Evolutionary conservation across 2,113 vertebrate genomes (phyloP).

Genomic region (Entomyzon cyanotis): DNA sequence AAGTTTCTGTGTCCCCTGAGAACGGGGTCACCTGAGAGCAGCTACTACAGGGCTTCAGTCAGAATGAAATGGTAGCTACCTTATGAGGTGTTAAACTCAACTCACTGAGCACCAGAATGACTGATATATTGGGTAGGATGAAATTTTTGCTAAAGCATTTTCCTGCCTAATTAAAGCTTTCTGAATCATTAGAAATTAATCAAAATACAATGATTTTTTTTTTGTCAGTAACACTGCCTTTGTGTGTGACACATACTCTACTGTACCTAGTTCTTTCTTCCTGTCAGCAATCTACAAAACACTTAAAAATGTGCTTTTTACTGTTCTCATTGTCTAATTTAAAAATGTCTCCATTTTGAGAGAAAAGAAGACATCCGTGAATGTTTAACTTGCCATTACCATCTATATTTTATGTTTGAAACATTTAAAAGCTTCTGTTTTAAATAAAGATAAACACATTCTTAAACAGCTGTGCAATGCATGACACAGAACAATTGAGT

Average conservation of each 20-base stretch:
- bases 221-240: background rate
- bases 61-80: background rate
- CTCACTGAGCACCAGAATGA: background rate
- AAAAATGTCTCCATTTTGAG: conserved; percentile 21
- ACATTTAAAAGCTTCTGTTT: conserved; percentile 71
- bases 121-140: background rate
- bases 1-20: background rate
- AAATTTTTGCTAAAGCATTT: background rate
- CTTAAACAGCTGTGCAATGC: conserved; percentile 53
- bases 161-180: background rate
- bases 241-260: background rate
- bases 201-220: background rate
- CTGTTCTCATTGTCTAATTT: conserved; percentile 35
- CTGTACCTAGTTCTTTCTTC: background rate
- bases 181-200: background rate
- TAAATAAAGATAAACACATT: conserved; percentile 71
- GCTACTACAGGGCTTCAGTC: background rate
- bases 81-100: background rate
- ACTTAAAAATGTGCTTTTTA: conserved; percentile 13
- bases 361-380: conserved; percentile 11
- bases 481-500: conserved; percentile 71
- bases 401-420: conserved; percentile 60
- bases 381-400: conserved; percentile 48
- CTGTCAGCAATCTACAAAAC: background rate
- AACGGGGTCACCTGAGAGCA: background rate